Evolutionary conservation across 2,113 vertebrate species (phyloP), one percentile per base, ranked within the genome.

Genomic region (Anhinga rufa): DNA sequence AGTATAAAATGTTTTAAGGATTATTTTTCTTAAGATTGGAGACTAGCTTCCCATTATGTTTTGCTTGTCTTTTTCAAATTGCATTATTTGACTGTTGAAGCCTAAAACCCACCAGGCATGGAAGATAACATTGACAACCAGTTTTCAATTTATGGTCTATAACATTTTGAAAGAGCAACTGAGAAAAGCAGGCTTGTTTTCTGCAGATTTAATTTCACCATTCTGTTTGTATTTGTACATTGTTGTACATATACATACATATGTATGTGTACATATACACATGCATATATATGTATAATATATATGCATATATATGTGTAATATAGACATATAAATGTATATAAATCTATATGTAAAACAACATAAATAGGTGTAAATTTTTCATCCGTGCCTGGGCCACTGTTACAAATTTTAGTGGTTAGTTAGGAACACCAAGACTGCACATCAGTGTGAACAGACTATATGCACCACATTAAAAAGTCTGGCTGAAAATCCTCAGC

Each of bases 31-130:
- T 69, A 76, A 54, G 17, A 57, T 8, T 85, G 40, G 31, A 81
- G 46, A 29, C n/a, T 65, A 57, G 10, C 19, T 88, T 86, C 26
- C 49, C 3, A 0, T 92, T 90, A 74, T 18, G 18, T 80, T 90
- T 93, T 88, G 20, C 12, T 49, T 54, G 10, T n/a, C 29, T 74
- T 90, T 82, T 88, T 70, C 52, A 94, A 84, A 96, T 62, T 57
- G 9, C 49, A 78, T 62, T 55, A 46, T 92, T 82, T 85, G 70
- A 77, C 25, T 82, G n/a, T 24, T 82, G 34, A 57, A 80, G n/a
- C 66, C 24, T 44, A 92, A 64, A 89, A 55, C 18, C 24, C 38
- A 88, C 65, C 9, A 90, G 44, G 17, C 38, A 82, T 17, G 21
- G 44, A 60, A 88, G 34, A 72, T 60, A 92, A 82, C n/a, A 65